phyloP scores from a whole-genome alignment of 2,797 vertebrate species.

The Parauchenoglanis punctatus region DNA sequence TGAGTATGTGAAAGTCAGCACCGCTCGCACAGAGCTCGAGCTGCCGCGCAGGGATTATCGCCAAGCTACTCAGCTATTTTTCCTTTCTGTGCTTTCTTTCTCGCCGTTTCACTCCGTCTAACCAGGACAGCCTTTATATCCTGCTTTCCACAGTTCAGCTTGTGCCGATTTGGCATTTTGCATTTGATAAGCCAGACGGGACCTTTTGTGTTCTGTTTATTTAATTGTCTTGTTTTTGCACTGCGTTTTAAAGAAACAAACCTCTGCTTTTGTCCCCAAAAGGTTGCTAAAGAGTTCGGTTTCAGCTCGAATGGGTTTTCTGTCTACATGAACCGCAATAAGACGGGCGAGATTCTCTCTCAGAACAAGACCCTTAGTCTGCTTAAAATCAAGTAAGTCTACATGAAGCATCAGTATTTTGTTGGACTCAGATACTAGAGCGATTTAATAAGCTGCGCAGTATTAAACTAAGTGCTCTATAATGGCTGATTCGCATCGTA shows the following conservation, averaged over 20 bases:
- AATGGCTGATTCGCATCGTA: neutral
- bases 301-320: slow-evolving; percentile 95
- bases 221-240: neutral
- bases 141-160: neutral
- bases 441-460: neutral
- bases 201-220: neutral
- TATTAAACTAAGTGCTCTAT: neutral
- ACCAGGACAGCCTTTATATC: neutral
- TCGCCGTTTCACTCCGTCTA: neutral
- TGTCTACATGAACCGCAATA: slow-evolving; percentile 92
- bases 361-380: slow-evolving; percentile 91
- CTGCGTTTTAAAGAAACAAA: neutral
- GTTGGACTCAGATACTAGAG: no score
- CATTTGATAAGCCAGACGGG: neutral
- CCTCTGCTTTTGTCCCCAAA: slow-evolving; percentile 32
- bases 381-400: slow-evolving; percentile 94
- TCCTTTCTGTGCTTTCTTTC: neutral
- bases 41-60: neutral
- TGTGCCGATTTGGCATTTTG: neutral
- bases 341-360: slow-evolving; percentile 90
- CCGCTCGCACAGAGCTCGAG: neutral
- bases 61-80: neutral
- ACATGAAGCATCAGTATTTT: neutral
- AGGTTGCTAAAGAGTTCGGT: slow-evolving; percentile 97
- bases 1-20: neutral